A percentile compares a stretch with the other conserved stretches of the same genome.
Evolutionary conservation across 2,797 vertebrate genomes (phyloP).

Genomic region (Spinus pinus): DNA sequence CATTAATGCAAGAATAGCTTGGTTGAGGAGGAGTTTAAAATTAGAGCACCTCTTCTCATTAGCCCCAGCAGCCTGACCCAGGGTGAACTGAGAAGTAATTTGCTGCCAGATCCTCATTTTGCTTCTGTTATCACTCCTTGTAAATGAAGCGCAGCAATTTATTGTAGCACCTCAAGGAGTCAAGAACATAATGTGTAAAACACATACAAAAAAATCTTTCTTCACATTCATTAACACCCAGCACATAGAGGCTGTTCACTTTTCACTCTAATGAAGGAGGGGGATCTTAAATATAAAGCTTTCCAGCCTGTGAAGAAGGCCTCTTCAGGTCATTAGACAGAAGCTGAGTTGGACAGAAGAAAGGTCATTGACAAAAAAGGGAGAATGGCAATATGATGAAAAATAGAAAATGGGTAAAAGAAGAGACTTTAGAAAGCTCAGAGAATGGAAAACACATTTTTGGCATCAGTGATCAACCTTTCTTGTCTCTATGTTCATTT

Average conservation of each 20-base stretch:
- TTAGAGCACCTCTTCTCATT: constrained; percentile 84
- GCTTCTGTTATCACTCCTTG: constrained; percentile 79
- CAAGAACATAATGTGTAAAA: constrained; percentile 93
- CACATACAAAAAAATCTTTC: constrained; percentile 82
- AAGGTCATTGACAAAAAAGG: constrained; percentile 83
- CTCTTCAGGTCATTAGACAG: constrained; percentile 80
- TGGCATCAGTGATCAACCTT: constrained; percentile 73
- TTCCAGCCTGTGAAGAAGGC: constrained; percentile 75
- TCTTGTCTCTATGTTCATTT: constrained; percentile 71
- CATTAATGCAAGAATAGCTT: constrained; percentile 82
- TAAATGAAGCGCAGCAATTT: constrained; percentile 78
- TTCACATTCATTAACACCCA: constrained; percentile 83
- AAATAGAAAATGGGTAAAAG: constrained; percentile 82
- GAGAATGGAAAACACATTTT: constrained; percentile 76
- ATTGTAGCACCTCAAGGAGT: constrained; percentile 90
- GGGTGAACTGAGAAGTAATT: constrained; percentile 82
- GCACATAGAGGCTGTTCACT: constrained; percentile 81
- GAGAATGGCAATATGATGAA: constrained; percentile 73
- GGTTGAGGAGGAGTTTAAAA: constrained; percentile 82
- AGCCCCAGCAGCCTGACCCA: constrained; percentile 82
- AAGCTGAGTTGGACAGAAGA: constrained; percentile 77
- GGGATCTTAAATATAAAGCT: constrained; percentile 81
- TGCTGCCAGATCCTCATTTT: constrained; percentile 80
- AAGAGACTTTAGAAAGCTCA: constrained; percentile 71
- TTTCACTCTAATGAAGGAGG: constrained; percentile 79